A percentile compares a stretch with the other conserved stretches of the same genome.
Evolutionary conservation across 2,113 vertebrate genomes (phyloP).

Genomic region (Osmerus mordax): DNA sequence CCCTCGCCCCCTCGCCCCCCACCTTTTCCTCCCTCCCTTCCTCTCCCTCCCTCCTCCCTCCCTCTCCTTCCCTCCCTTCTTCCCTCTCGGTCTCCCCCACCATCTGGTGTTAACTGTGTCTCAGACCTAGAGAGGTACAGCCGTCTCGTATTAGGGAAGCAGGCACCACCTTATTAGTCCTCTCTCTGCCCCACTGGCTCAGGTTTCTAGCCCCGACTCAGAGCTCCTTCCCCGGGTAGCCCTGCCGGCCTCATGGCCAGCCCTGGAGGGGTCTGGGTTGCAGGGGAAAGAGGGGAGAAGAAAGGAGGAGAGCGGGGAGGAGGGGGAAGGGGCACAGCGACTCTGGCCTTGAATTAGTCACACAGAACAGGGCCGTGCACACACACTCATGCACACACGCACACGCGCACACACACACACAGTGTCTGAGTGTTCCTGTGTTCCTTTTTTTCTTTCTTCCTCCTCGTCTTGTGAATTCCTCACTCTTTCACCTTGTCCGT

Average conservation of each 20-base stretch:
- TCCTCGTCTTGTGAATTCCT: slow-evolving; percentile 8
- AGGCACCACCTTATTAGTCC: slow-evolving; percentile 14
- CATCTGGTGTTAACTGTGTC: slow-evolving; percentile 45
- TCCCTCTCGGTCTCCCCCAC: slow-evolving; percentile 13
- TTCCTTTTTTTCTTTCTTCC: slow-evolving; percentile 8
- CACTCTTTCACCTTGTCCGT: background rate
- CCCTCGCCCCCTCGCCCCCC: background rate
- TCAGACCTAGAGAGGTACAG: slow-evolving; percentile 5
- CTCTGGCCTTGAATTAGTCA: background rate
- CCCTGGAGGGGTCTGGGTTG: background rate
- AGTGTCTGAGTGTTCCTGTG: background rate
- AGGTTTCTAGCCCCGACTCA: slow-evolving; percentile 24
- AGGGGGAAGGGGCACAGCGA: background rate
- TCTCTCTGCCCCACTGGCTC: background rate
- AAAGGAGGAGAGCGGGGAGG: background rate
- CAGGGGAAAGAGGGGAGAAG: background rate
- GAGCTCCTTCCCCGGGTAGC: background rate
- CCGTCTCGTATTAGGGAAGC: slow-evolving; percentile 16
- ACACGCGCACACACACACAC: background rate
- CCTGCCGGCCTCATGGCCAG: background rate
- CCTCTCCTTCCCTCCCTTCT: slow-evolving; percentile 5
- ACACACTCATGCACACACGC: background rate
- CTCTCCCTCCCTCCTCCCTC: background rate
- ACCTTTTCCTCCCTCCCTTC: background rate
- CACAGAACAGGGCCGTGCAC: background rate